Percentiles rank a stretch among this genome's conserved stretches.
Evolutionary conservation across 2,113 vertebrate species (phyloP).

Genomic region (Xiphias gladius): DNA sequence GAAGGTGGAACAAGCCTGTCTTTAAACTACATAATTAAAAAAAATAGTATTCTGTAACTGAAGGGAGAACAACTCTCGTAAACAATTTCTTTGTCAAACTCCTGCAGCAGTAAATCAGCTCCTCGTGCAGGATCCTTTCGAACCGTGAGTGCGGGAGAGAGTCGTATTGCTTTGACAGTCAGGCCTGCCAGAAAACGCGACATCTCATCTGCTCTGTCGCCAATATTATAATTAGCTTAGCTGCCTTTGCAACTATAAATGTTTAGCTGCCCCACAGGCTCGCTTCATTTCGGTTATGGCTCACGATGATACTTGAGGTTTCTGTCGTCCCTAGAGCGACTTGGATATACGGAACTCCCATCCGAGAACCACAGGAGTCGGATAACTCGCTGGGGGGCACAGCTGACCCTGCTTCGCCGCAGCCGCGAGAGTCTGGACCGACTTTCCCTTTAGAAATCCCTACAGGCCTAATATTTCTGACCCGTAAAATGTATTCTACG

Average conservation of each 20-base stretch:
- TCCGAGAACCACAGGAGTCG: neutral
- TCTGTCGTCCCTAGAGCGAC: neutral
- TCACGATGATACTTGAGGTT: neutral
- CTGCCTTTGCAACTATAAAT: constrained; percentile 54
- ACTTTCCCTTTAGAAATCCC: neutral
- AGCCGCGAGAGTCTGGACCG: neutral
- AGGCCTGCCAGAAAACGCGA: constrained; percentile 41
- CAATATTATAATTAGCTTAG: constrained; percentile 69
- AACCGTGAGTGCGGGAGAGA: constrained; percentile 43
- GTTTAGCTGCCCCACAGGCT: constrained; percentile 15
- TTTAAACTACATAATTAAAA: neutral
- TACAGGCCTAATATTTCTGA: neutral
- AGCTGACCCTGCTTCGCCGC: neutral
- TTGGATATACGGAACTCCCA: neutral
- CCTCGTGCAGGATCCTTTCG: constrained; percentile 20
- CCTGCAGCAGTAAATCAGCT: neutral
- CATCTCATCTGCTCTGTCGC: constrained; percentile 60
- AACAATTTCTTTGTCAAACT: neutral
- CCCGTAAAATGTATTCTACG: too few relatives aligned
- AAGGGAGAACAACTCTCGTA: neutral
- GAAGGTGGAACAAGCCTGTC: neutral
- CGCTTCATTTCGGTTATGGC: neutral
- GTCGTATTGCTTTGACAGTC: constrained; percentile 43
- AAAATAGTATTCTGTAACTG: neutral
- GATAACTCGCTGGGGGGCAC: neutral